These are phyloP conservation scores for Epirrhoe alternata DNA, from an alignment of 2,888 invertebrate species.

Conservation along the genomic window DNA sequence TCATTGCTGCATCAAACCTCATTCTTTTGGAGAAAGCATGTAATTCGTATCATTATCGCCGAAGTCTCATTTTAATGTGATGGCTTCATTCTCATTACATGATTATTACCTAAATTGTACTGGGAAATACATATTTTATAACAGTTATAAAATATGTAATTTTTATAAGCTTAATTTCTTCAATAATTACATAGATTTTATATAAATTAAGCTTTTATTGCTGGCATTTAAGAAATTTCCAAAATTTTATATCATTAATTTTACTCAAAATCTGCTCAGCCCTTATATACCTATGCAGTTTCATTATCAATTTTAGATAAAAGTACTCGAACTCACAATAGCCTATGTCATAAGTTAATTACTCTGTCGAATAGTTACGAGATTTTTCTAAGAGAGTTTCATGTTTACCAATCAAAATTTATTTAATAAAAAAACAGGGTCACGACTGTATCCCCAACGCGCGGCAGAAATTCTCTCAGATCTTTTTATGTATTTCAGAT, in stretches of 20 bases:
- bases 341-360: no score
- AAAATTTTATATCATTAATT: not conserved
- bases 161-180: not conserved
- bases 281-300: no score
- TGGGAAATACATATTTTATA: conserved; percentile 10
- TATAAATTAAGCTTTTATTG: not conserved
- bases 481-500: no score
- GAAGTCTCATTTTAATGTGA: conserved; percentile 40
- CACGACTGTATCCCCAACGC: no score
- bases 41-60: conserved; percentile 37
- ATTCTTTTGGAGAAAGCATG: conserved; percentile 38
- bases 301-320: no score
- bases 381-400: no score
- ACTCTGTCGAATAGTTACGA: no score
- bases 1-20: conserved; percentile 23
- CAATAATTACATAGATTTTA: not conserved
- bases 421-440: no score
- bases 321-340: no score
- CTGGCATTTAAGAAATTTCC: not conserved
- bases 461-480: no score
- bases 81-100: conserved; percentile 36
- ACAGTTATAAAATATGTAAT: conserved; percentile 18
- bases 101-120: conserved; percentile 41
- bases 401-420: no score
- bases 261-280: not conserved